Percentiles rank a stretch among this genome's conserved stretches.
phyloP scores from a whole-genome alignment of 2,113 vertebrate species.

The Marmota flaviventris region DNA sequence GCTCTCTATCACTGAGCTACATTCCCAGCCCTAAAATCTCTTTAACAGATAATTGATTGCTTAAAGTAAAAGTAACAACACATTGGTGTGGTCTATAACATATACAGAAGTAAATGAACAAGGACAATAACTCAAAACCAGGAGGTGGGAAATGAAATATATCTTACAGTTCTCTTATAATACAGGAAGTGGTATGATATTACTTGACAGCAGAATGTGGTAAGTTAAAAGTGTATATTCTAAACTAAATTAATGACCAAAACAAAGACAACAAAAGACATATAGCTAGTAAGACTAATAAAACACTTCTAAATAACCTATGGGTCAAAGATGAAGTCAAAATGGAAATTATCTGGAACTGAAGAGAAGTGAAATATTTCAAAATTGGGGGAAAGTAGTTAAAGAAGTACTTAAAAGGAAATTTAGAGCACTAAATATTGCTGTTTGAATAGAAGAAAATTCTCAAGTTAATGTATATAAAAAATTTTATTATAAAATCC shows the following conservation, averaged over 20 bases:
- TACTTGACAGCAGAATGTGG: too few species aligned
- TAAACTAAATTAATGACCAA: neutral
- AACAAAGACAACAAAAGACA: neutral
- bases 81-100: too few species aligned
- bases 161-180: too few species aligned
- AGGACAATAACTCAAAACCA: too few species aligned
- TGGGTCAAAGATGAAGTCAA: neutral
- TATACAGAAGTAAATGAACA: too few species aligned
- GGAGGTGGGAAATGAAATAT: too few species aligned
- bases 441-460: neutral
- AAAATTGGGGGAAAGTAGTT: neutral
- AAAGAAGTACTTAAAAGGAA: neutral
- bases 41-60: too few species aligned
- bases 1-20: too few species aligned
- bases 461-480: neutral
- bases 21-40: too few species aligned
- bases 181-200: too few species aligned
- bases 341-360: neutral
- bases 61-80: too few species aligned
- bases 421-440: neutral
- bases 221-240: too few species aligned
- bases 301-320: conserved; percentile 31
- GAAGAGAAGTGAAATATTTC: neutral
- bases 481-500: conserved; percentile 27
- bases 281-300: neutral